Conservation (phyloP, 2,113 vertebrate genomes). For the Calypte anna region DNA sequence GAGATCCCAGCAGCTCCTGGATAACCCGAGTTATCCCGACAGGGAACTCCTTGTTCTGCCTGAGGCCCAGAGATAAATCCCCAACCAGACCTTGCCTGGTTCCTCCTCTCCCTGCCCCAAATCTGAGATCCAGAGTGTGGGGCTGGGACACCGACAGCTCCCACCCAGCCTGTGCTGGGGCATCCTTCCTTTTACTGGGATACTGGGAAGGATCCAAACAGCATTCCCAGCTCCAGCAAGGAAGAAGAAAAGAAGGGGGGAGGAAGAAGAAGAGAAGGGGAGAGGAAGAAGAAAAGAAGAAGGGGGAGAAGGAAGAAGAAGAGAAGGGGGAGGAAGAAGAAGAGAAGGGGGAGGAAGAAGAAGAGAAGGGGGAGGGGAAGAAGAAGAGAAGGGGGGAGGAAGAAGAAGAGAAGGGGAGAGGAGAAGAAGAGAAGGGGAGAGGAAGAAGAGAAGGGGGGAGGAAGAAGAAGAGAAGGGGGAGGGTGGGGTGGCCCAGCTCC, state of each 20-base stretch:
- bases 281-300: too few relatives aligned
- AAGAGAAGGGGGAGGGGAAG: too few relatives aligned
- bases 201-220: neutral
- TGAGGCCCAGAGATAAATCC: neutral
- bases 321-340: too few relatives aligned
- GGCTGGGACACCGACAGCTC: fast-evolving
- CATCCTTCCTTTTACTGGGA: neutral
- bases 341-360: too few relatives aligned
- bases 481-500: neutral
- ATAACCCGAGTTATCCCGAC: neutral
- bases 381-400: too few relatives aligned
- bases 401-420: too few relatives aligned
- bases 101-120: neutral
- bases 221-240: neutral
- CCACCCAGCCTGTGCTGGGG: fast-evolving
- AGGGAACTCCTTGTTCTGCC: slow-evolving; percentile 23
- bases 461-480: too few relatives aligned
- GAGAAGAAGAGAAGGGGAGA: too few relatives aligned
- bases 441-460: too few relatives aligned
- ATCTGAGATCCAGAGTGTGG: fast-evolving
- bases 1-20: neutral
- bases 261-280: too few relatives aligned
- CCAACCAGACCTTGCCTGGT: neutral
- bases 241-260: too few relatives aligned
- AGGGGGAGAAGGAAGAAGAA: too few relatives aligned